phyloP scores from a whole-genome alignment of 2,113 vertebrate genomes.

The Paratilapia polleni region DNA sequence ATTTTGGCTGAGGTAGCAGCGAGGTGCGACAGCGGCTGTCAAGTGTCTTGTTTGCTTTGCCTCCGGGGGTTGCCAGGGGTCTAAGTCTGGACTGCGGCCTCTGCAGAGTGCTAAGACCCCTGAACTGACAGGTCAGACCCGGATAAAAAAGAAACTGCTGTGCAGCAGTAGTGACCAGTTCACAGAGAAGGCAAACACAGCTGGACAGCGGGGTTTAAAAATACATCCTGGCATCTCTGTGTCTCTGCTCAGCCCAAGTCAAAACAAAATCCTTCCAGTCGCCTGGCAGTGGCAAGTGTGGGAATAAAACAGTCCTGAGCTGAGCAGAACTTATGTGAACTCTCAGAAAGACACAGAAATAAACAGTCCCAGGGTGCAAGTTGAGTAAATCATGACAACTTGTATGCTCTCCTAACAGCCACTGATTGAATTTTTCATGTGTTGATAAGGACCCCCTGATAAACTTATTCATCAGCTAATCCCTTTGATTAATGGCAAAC shows the following conservation, averaged over 20 bases:
- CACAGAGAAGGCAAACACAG: conserved; percentile 53
- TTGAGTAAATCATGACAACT: not conserved
- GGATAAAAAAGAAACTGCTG: conserved; percentile 26
- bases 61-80: conserved; percentile 58
- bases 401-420: not conserved
- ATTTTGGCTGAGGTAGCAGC: not conserved
- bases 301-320: not conserved
- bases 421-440: conserved; percentile 14
- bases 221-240: conserved; percentile 48
- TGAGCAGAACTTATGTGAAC: conserved; percentile 1
- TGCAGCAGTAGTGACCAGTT: conserved; percentile 11
- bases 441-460: conserved; percentile 30
- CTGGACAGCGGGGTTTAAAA: conserved; percentile 55
- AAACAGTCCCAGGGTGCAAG: not conserved
- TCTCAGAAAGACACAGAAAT: not conserved
- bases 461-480: conserved; percentile 51
- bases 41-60: conserved; percentile 49
- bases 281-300: conserved; percentile 1
- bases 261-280: conserved; percentile 48
- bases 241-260: conserved; percentile 12
- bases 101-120: conserved; percentile 40
- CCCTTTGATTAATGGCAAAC: conserved; percentile 46
- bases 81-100: conserved; percentile 47
- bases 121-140: conserved; percentile 36
- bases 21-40: not conserved